Conservation (phyloP, 2,113 vertebrate species). For the Clarias batrachus region DNA sequence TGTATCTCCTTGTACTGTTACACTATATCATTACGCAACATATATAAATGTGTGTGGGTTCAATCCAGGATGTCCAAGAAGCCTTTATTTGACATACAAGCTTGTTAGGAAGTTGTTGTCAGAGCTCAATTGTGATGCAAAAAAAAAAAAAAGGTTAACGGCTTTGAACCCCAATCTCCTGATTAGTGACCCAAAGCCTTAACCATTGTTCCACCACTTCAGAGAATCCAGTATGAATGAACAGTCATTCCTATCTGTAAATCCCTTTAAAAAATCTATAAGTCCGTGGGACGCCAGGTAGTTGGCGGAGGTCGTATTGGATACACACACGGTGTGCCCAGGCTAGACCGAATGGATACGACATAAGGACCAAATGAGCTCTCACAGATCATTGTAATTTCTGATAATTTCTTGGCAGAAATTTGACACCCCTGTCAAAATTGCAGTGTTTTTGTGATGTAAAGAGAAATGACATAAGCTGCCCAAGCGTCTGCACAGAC, state of each 20-base stretch:
- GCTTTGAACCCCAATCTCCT: too few species aligned
- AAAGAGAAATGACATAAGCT: not conserved
- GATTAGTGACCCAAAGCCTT: too few species aligned
- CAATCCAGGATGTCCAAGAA: not conserved
- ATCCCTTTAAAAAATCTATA: not conserved
- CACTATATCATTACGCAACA: slow-evolving; percentile 1
- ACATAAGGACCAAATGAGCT: not conserved
- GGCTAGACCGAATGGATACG: not conserved
- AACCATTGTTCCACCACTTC: too few species aligned
- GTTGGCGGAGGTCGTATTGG: slow-evolving; percentile 1
- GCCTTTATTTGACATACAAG: too few species aligned
- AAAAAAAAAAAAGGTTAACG: too few species aligned
- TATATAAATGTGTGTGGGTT: not conserved
- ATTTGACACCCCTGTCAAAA: not conserved
- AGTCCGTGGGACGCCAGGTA: not conserved
- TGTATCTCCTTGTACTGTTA: slow-evolving; percentile 22
- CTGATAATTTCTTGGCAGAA: not conserved
- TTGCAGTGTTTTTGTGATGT: not conserved
- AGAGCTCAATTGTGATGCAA: too few species aligned
- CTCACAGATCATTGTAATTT: too few species aligned
- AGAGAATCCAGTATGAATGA: not conserved
- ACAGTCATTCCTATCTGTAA: not conserved
- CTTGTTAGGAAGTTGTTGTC: too few species aligned
- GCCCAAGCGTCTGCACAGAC: not conserved
- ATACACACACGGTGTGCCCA: not conserved